Base-by-base conservation (phyloP, 1,140 invertebrate genomes). In the Plodia interpunctella region DNA sequence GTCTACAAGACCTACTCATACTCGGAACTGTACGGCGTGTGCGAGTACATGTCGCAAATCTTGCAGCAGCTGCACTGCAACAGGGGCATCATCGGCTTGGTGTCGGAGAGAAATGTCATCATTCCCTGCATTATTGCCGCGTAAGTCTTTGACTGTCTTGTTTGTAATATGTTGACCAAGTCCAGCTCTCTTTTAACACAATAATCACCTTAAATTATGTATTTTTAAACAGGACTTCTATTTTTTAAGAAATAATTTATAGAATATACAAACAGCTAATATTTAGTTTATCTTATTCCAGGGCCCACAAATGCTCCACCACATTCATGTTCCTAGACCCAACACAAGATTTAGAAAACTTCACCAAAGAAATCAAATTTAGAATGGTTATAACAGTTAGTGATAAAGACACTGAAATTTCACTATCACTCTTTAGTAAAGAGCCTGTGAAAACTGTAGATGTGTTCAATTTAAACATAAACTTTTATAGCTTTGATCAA, bases 251-350 rank as follows among this genome's bases (percentile, higher is more conserved):
- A 10, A 5, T 32, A 32, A 32, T 28, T 28, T 28, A n/a, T n/a
- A n/a, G n/a, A n/a, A n/a, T n/a, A n/a, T n/a, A 25, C 49, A 2
- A 5, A 18, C 49, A 5, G 18, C 1, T 51, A 20, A 5, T 5
- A 20, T 20, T 51, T 11, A 20, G 9, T 51, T 59, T 20, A 56
- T 59, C 49, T 62, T 1, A 52, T 89, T 90, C 60, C 73, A 90
- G 88, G 32, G 80, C 77, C 21, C 88, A 90, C 65, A 85, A 88
- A 76, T 80, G 79, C 58, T 74, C 72, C 54, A 83, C 81, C 60
- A 74, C 76, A 56, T 90, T 90, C 59, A 88, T 90, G 78, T 90
- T 90, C 62, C 57, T 90, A 32, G 74, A 89, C 67, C 76, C 78
- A 51, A 58, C 70, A 28, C 70, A 83, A 55, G 67, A 82, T 65